A percentile compares a stretch with the other conserved stretches of the same genome.
These are phyloP conservation scores for Pogonocherus hispidulus DNA, from an alignment of 2,888 invertebrate species.

Conservation along the genomic window DNA sequence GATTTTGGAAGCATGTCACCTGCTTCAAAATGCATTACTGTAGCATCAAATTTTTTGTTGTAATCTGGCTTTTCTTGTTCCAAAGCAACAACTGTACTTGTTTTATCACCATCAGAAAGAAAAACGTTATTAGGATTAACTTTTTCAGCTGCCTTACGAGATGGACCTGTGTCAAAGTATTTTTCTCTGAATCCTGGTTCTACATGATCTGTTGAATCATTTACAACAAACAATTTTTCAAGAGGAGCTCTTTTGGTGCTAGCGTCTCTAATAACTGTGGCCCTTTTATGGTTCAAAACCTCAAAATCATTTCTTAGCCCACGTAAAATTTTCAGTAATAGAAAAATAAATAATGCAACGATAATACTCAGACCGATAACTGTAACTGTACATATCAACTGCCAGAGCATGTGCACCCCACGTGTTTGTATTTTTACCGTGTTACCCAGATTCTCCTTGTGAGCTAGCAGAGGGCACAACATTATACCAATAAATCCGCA, in stretches of 20 bases:
- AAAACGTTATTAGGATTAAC: neutral
- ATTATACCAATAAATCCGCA: conserved; percentile 60
- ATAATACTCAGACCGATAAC: conserved; percentile 38
- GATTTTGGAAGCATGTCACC: neutral
- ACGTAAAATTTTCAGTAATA: conserved; percentile 33
- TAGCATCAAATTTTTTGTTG: neutral
- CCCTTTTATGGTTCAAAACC: conserved; percentile 48
- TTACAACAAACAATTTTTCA: conserved; percentile 48
- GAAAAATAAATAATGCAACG: conserved; percentile 43
- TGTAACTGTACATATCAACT: conserved; percentile 45
- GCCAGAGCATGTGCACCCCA: conserved; percentile 47
- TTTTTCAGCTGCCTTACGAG: neutral
- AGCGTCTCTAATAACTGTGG: conserved; percentile 43
- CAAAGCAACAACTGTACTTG: neutral
- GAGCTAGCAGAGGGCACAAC: conserved; percentile 56
- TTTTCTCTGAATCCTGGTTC: conserved; percentile 37
- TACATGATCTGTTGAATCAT: conserved; percentile 45
- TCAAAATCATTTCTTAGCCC: conserved; percentile 48
- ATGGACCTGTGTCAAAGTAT: neutral
- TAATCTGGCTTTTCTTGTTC: neutral
- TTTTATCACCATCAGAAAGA: neutral
- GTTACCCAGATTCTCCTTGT: conserved; percentile 41
- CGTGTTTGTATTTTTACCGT: neutral
- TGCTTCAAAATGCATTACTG: neutral
- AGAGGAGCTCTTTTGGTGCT: conserved; percentile 44